A percentile compares a stretch with the other conserved stretches of the same genome.
These are phyloP conservation scores for Cynopterus sphinx DNA, from an alignment of 2,797 vertebrate genomes.

Conservation along the genomic window DNA sequence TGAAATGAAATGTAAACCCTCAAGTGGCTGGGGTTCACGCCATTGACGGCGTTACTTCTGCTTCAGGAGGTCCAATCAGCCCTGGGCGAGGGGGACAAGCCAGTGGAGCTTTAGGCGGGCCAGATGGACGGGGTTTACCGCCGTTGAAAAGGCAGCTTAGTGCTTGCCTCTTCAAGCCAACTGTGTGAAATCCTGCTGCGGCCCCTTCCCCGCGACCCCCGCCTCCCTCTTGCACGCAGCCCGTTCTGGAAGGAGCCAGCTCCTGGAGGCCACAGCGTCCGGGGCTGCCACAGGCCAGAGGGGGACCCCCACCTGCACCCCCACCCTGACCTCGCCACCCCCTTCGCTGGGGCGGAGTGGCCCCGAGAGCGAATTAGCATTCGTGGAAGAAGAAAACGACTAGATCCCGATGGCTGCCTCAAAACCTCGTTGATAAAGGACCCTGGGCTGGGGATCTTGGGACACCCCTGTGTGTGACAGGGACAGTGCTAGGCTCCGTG, in stretches of 20 bases:
- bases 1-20: conserved; percentile 99
- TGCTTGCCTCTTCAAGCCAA: conserved; percentile 99
- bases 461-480: background rate
- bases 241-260: conserved; percentile 89
- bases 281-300: background rate
- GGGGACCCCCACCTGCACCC: background rate
- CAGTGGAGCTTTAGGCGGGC: conserved; percentile 98
- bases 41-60: conserved; percentile 99
- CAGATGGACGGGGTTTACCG: conserved; percentile 99
- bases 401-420: background rate
- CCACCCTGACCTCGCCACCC: fast-evolving
- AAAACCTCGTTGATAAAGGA: background rate
- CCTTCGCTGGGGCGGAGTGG: background rate
- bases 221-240: conserved; percentile 76
- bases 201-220: conserved; percentile 82
- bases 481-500: background rate
- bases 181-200: conserved; percentile 95
- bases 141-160: conserved; percentile 99
- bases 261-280: conserved; percentile 87
- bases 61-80: conserved; percentile 99
- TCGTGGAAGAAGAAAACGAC: background rate
- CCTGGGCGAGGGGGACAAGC: conserved; percentile 96
- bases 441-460: too few species aligned
- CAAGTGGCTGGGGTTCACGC: conserved; percentile 99
- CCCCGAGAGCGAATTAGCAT: background rate